Evolutionary conservation across 2,888 invertebrate genomes (phyloP).

Genomic region (Nomada lathburiana): DNA sequence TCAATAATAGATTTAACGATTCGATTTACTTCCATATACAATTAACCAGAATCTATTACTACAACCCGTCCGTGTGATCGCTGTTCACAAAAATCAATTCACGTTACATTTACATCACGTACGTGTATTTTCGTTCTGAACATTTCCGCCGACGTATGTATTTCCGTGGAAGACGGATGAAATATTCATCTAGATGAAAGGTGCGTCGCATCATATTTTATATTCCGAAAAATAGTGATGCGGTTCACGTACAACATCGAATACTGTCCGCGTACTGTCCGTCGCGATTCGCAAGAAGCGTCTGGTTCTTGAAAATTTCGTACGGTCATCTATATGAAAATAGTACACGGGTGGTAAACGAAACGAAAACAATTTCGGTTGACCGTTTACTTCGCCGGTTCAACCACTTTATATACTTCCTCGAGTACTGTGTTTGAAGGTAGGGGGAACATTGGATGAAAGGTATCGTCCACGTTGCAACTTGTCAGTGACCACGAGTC

Average conservation of each 20-base stretch:
- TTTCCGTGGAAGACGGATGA: too few species aligned
- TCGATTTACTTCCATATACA: neutral
- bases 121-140: too few species aligned
- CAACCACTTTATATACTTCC: slow-evolving; percentile 29
- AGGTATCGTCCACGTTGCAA: slow-evolving; percentile 46
- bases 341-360: neutral
- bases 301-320: neutral
- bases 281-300: neutral
- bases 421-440: slow-evolving; percentile 29
- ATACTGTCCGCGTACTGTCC: neutral
- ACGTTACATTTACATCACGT: too few species aligned
- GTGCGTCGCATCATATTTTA: neutral
- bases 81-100: too few species aligned
- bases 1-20: neutral
- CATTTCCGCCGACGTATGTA: too few species aligned
- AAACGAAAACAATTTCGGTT: neutral
- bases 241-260: neutral
- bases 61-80: too few species aligned
- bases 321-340: neutral
- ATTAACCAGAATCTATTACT: too few species aligned
- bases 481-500: slow-evolving; percentile 50
- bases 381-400: slow-evolving; percentile 3
- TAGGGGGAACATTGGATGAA: slow-evolving; percentile 53
- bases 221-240: neutral
- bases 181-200: too few species aligned